Base-by-base conservation (phyloP, 2,888 invertebrate species). In the Euzophera pinguis region DNA sequence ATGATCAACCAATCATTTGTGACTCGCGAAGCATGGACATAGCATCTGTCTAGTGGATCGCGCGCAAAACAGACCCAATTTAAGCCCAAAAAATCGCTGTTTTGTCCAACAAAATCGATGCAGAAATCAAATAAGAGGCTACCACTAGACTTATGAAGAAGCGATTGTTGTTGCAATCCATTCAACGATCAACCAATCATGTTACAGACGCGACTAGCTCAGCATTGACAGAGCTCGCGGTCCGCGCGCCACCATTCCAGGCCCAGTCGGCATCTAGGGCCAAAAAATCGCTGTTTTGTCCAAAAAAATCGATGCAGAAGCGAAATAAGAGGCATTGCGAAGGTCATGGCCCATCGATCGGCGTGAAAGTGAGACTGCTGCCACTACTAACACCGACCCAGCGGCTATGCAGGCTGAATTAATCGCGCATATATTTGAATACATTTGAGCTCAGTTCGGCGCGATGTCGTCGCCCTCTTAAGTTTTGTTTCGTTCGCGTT, bases 351-450 rank as follows among this genome's bases (percentile, higher is more conserved):
- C 73, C 86, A 90, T 90, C 90, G 90, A 90, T 89, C 88, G 80
- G 65, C 81, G 86, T 85, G 89, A 90, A 90, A 90, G 90, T 87
- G 90, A 90, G 90, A 86, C 85, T 78, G 81, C 82, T 81, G 88
- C 84, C 84, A 89, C 90, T 88, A 90, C 87, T 90, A 88, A 90
- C 90, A 90, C 90, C 87, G 88, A 86, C 81, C 89, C 88, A 85
- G 65, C 82, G 89, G 88, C 89, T 88, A 91, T 91, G 91, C 91
- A 85, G 84, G 74, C 90, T 90, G 91, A 90, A 91, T 91, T 91
- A 91, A 91, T 91, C 90, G 89, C 89, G 91, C 91, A 91, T 91
- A 91, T 84, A 91, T 91, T 91, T 90, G 91, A 91, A 91, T 91
- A 79, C 77, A 79, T 79, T 79, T 77, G 61, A 76, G 78, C 83